Evolutionary conservation across 2,888 invertebrate species (phyloP), one percentile per base, ranked within the genome.

Genomic region (Dinocampus coccinellae): DNA sequence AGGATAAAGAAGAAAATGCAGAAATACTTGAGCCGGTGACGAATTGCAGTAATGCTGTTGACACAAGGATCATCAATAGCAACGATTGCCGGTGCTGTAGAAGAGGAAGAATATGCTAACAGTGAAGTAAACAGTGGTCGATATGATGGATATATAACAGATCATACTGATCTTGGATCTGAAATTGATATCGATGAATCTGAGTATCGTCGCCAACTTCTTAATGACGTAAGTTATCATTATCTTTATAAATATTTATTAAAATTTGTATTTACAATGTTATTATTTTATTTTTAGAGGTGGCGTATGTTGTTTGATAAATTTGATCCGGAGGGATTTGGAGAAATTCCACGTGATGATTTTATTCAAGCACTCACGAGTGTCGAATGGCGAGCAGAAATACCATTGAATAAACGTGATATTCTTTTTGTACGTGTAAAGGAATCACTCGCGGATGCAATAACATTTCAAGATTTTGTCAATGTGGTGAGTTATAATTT

Each of bases 251-350:
- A 36, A 20, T 68, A 11, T 58, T 57, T 62, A 29, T 33, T 47
- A 3, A 39, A 34, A 70, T 55, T 60, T 42, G 42, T 39, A 57
- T 73, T 34, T n/a, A n/a, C n/a, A n/a, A n/a, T n/a, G n/a, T n/a
- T n/a, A n/a, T n/a, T n/a, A n/a, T n/a, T n/a, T n/a, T n/a, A n/a
- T n/a, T n/a, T n/a, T n/a, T 29, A 96, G 95, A 95, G 95, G 94
- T 96, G 96, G 96, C 92, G 95, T 78, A 91, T 93, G 75, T 90
- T 96, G 75, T 96, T 96, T 85, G 96, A 96, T 88, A 93, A 93
- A 95, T 96, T 94, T 85, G 96, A 97, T 89, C 95, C 95, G 9
- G 97, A 97, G 89, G 97, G 97, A 53, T 97, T 96, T 84, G 97
- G 97, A 10, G 96, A 97, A 89, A 96, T 97, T 82, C 94, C 94